Evolutionary conservation across 2,797 vertebrate genomes (phyloP).

Genomic region (Sebastes matsubarae): DNA sequence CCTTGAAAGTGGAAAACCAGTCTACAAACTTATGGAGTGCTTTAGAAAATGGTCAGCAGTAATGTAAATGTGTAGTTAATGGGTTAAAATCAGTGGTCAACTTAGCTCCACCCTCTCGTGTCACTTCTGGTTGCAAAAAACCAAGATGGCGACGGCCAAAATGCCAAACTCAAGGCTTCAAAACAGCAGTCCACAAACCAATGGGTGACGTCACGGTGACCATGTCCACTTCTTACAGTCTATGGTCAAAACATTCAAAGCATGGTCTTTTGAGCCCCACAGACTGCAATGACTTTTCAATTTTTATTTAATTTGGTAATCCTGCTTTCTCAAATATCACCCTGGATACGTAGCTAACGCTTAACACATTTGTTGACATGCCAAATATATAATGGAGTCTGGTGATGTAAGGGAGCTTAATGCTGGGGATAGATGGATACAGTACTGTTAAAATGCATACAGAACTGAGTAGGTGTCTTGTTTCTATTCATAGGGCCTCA

Average conservation of each 20-base stretch:
- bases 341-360: background rate
- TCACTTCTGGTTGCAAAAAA: background rate
- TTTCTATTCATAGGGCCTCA: constrained; percentile 10
- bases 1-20: background rate
- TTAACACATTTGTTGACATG: constrained; percentile 12
- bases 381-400: constrained; percentile 8
- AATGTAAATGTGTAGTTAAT: background rate
- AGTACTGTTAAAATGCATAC: constrained; percentile 12
- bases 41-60: background rate
- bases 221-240: background rate
- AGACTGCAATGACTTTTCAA: background rate
- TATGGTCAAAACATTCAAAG: background rate
- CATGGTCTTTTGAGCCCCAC: background rate
- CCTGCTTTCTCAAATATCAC: background rate
- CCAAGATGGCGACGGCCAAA: rapidly evolving
- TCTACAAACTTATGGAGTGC: background rate
- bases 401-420: constrained; percentile 12
- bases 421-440: background rate
- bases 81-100: background rate
- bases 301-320: background rate
- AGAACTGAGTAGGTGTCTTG: constrained; percentile 9
- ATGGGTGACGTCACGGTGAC: background rate
- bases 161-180: background rate
- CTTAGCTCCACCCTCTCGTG: too few species aligned
- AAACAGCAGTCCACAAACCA: background rate